Conservation (phyloP, 2,888 invertebrate species). For the Cyclophora punctaria region DNA sequence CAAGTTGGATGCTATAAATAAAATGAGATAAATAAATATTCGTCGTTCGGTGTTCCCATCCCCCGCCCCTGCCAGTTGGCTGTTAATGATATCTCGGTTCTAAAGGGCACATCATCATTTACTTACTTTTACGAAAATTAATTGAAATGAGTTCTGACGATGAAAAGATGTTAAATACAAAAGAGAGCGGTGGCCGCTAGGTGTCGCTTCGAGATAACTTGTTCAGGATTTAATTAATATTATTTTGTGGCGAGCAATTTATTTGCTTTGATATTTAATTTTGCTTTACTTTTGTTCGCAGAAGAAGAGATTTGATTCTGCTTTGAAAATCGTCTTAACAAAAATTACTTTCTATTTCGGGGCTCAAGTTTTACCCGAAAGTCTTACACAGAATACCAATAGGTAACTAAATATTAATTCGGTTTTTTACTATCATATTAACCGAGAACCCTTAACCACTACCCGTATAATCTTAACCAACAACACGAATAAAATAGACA, state of each 20-base stretch:
- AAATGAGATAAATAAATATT: too few relatives aligned
- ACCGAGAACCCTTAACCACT: too few relatives aligned
- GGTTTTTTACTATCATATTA: too few relatives aligned
- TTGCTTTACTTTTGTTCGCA: slow-evolving; percentile 2
- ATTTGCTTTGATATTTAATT: slow-evolving; percentile 55
- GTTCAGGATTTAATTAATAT: slow-evolving; percentile 67
- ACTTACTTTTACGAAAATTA: slow-evolving; percentile 73
- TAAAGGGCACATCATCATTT: slow-evolving; percentile 73
- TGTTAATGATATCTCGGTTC: slow-evolving; percentile 74
- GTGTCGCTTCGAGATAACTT: slow-evolving; percentile 72
- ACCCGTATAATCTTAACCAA: slow-evolving; percentile 7
- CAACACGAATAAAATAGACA: neutral
- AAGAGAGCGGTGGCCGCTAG: slow-evolving; percentile 65
- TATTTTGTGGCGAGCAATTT: slow-evolving; percentile 66
- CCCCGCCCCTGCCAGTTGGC: slow-evolving; percentile 22
- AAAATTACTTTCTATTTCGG: too few relatives aligned
- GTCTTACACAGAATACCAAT: too few relatives aligned
- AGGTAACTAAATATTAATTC: too few relatives aligned
- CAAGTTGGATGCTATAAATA: too few relatives aligned
- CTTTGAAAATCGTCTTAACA: too few relatives aligned
- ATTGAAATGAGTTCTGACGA: slow-evolving; percentile 74
- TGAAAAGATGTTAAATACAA: slow-evolving; percentile 70
- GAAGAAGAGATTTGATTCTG: neutral
- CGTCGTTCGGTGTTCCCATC: slow-evolving; percentile 1
- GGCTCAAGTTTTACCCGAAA: too few relatives aligned